Base-by-base conservation (phyloP, 2,113 vertebrate species). In the Tichodroma muraria region DNA sequence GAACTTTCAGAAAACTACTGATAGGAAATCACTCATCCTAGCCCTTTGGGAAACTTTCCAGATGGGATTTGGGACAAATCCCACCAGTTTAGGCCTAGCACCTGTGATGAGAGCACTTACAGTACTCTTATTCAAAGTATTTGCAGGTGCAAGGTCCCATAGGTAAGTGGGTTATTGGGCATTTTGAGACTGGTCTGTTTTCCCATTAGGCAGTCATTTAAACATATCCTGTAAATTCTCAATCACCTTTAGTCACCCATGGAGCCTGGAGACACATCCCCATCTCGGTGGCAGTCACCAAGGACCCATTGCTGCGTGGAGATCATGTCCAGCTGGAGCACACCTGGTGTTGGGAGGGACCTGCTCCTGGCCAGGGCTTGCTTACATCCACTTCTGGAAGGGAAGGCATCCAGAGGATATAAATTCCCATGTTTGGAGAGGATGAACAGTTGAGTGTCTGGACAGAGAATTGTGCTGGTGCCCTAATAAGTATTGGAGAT, bases 31-130 rank as follows among this genome's bases (percentile, higher is more conserved):
- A 22, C 17, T 65, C 61, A 69, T 50, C 40, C 59, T 35, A 45
- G 27, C 18, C 37, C 0, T 0, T 2, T 33, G 7, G 35, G 20
- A 60, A 59, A 35, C 37, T 40, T 64, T 44, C 31, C 11, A 45
- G 0, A 5, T 12, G 42, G 52, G 11, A 10, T 22, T 13, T 38
- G 44, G 25, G 15, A 42, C 75, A 49, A 44, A 73, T 38, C 27
- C 28, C 82, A 33, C 6, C 50, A 33, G 6, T 2, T 9, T 11
- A 54, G 38, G 49, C 13, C 31, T 22, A 24, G 23, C 8, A 21
- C 10, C 56, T 31, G 65, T 27, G 28, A 9, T 59, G 6, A 31
- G 7, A 66, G n/a, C 35, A 13, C 17, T 65, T 15, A 6, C 0
- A 3, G 31, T 44, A 23, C 30, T 72, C 49, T 25, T 2, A 1